Conservation (phyloP, 2,888 invertebrate species). For the Ethmia dodecea region DNA sequence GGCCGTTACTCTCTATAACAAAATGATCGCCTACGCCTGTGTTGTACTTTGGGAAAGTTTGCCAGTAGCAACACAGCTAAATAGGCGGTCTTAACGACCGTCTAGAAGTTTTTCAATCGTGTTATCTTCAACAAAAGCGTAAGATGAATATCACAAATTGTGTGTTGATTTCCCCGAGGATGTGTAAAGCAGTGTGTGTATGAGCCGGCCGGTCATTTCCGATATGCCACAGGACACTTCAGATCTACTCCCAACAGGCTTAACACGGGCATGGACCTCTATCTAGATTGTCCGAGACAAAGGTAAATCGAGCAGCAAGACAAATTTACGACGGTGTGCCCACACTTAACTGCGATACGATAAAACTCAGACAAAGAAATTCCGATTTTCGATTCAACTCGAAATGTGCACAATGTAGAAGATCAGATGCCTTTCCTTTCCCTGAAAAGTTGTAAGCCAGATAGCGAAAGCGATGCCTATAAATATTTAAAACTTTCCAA, state of each 20-base stretch:
- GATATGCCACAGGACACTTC: constrained; percentile 39
- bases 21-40: neutral
- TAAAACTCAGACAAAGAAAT: constrained; percentile 29
- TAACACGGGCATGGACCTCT: constrained; percentile 32
- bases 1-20: neutral
- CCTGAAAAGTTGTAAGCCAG: neutral
- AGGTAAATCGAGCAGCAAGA: constrained; percentile 46
- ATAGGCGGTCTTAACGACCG: too few species aligned
- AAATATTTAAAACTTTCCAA: too few species aligned
- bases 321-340: constrained; percentile 48
- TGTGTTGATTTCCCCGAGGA: constrained; percentile 58
- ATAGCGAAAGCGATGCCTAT: neutral
- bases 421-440: neutral
- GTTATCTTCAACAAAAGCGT: too few species aligned
- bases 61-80: too few species aligned
- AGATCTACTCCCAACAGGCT: constrained; percentile 38
- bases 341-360: constrained; percentile 32
- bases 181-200: constrained; percentile 33
- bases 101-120: too few species aligned
- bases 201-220: constrained; percentile 50
- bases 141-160: constrained; percentile 48
- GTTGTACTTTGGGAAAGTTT: too few species aligned
- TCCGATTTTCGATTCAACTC: constrained; percentile 30
- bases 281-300: constrained; percentile 37
- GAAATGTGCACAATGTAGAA: constrained; percentile 2